A percentile compares a stretch with the other conserved stretches of the same genome.
Evolutionary conservation across 2,113 vertebrate genomes (phyloP).

Genomic region (Rissa tridactyla): DNA sequence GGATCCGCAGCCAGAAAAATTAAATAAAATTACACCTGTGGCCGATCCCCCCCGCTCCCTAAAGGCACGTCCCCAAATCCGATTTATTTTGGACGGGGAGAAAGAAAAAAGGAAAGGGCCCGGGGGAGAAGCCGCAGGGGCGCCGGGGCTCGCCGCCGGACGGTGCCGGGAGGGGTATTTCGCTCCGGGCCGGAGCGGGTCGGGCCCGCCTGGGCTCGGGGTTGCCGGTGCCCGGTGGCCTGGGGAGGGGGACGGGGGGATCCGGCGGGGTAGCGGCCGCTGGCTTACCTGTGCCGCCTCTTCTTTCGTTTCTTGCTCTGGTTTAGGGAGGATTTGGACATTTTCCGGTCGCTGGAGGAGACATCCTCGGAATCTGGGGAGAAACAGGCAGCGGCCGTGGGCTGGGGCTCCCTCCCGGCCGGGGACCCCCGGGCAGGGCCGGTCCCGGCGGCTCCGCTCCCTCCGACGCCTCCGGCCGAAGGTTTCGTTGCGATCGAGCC

Average conservation of each 20-base stretch:
- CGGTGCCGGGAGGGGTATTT: neutral
- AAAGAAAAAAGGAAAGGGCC: neutral
- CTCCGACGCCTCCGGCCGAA: neutral
- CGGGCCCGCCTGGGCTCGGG: neutral
- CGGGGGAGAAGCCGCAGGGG: neutral
- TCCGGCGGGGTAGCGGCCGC: neutral
- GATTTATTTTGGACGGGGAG: neutral
- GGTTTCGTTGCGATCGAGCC: slow-evolving; percentile 51
- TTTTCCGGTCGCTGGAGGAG: slow-evolving; percentile 92
- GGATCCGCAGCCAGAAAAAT: neutral
- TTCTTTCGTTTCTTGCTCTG: slow-evolving; percentile 99
- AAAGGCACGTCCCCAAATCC: neutral
- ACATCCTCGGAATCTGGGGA: slow-evolving; percentile 93
- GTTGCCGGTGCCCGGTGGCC: neutral
- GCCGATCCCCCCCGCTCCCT: neutral
- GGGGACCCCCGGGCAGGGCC: neutral
- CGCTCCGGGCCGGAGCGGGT: neutral
- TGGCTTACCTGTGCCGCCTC: slow-evolving; percentile 89
- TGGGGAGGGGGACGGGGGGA: neutral
- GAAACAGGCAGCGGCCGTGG: slow-evolving; percentile 37
- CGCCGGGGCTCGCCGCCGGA: neutral
- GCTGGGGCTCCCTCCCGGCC: neutral
- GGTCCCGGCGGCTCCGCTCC: neutral
- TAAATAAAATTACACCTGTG: neutral
- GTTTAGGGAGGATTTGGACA: slow-evolving; percentile 88